Percentiles rank a stretch among this genome's conserved stretches.
These are phyloP conservation scores for Nesoenas mayeri DNA, from an alignment of 2,113 vertebrate species.

Conservation along the genomic window DNA sequence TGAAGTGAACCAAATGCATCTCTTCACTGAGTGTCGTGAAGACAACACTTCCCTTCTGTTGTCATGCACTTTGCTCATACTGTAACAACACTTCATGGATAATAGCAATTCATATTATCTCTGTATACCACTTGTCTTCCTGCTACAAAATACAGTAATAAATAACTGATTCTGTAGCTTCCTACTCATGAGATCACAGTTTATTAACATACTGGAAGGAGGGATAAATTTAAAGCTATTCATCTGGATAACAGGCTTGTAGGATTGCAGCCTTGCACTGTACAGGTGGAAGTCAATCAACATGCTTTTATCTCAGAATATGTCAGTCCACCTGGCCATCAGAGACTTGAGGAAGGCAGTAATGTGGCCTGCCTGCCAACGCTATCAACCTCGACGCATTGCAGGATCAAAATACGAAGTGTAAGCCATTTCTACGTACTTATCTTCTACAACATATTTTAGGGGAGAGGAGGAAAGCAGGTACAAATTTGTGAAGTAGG, in stretches of 20 bases:
- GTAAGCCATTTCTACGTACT: neutral
- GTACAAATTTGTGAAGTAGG: neutral
- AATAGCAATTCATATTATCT: neutral
- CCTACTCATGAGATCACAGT: neutral
- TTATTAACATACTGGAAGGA: neutral
- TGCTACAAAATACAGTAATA: neutral
- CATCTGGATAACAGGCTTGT: neutral
- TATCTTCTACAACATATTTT: neutral
- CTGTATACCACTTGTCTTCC: neutral
- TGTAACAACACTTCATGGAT: neutral
- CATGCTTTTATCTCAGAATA: accelerated
- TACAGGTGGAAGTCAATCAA: neutral
- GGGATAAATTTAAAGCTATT: neutral
- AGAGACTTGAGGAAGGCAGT: neutral
- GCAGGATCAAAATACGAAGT: neutral
- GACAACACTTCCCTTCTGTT: constrained; percentile 12
- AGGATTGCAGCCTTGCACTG: neutral
- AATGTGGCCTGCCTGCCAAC: neutral
- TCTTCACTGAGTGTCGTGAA: accelerated
- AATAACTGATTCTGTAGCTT: neutral
- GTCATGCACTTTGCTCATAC: constrained; percentile 49
- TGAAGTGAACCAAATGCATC: neutral
- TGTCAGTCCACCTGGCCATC: neutral
- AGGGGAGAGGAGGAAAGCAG: neutral
- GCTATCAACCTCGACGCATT: accelerated